These are phyloP conservation scores for Drosophila fulvimacula DNA, from an alignment of 2,888 invertebrate genomes.

Conservation along the genomic window DNA sequence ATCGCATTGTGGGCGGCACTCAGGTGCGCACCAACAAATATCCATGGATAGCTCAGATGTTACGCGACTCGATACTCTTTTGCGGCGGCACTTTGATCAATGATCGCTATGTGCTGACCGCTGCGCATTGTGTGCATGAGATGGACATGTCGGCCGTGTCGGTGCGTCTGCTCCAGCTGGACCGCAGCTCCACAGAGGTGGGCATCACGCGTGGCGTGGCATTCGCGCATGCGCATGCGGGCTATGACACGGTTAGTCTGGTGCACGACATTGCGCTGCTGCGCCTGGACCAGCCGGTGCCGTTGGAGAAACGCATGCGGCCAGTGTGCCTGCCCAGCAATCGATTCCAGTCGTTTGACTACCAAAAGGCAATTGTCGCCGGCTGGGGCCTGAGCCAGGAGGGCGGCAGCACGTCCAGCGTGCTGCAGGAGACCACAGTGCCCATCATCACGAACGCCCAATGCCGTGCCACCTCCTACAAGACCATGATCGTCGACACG, in stretches of 20 bases:
- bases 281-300: conserved; percentile 71
- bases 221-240: conserved; percentile 69
- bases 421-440: conserved; percentile 80
- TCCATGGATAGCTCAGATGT: conserved; percentile 83
- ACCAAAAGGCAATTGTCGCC: conserved; percentile 79
- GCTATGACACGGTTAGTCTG: conserved; percentile 74
- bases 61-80: conserved; percentile 72
- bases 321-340: conserved; percentile 81
- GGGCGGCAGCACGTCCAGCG: conserved; percentile 73
- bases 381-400: conserved; percentile 82
- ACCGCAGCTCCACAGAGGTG: conserved; percentile 63
- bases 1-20: conserved; percentile 83
- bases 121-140: conserved; percentile 82
- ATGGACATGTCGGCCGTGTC: conserved; percentile 69
- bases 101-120: conserved; percentile 83
- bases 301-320: conserved; percentile 71
- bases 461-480: conserved; percentile 81
- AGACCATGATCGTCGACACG: conserved; percentile 79
- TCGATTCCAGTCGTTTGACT: conserved; percentile 75
- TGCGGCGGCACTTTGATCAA: conserved; percentile 84
- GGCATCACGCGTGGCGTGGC: conserved; percentile 77
- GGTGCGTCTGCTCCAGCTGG: conserved; percentile 78
- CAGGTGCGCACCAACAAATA: conserved; percentile 82
- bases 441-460: conserved; percentile 83
- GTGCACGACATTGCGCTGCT: conserved; percentile 82